Evolutionary conservation across 2,888 invertebrate species (phyloP).

Genomic region (Caenorhabditis sp.): DNA sequence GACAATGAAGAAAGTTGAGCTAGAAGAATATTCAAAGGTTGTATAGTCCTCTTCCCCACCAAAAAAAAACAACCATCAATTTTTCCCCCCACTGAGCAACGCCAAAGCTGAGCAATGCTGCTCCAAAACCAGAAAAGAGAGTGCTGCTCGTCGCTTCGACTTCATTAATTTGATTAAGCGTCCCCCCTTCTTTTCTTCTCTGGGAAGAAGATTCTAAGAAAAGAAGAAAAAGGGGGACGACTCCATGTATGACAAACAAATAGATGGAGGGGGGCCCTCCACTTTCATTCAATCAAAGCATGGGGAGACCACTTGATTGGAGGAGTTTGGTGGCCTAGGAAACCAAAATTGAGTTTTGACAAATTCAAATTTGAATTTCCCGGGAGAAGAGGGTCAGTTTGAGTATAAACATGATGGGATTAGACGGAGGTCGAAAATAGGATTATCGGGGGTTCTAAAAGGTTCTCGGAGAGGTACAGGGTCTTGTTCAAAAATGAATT

Average conservation of each 20-base stretch:
- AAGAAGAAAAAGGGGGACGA: neutral
- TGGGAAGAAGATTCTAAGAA: neutral
- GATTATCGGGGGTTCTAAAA: no score
- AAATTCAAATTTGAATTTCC: neutral
- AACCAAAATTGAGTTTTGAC: neutral
- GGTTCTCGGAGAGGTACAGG: no score
- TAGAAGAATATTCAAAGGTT: no score
- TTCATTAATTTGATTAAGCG: constrained; percentile 57
- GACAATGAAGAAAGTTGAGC: no score
- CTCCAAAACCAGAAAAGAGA: neutral
- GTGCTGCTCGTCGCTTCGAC: constrained; percentile 28
- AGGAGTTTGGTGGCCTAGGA: constrained; percentile 11
- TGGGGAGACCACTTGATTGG: no score
- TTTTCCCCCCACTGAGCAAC: no score
- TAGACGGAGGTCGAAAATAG: neutral
- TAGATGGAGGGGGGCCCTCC: neutral
- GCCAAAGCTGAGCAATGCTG: neutral
- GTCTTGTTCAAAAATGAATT: no score
- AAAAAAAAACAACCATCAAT: no score
- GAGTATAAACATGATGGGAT: constrained; percentile 6
- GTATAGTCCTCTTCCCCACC: no score
- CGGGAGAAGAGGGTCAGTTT: neutral
- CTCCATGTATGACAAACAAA: constrained; percentile 23
- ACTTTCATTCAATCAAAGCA: neutral
- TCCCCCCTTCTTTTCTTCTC: neutral